These are phyloP conservation scores for Arctocebus calabarensis DNA, from an alignment of 2,797 vertebrate species.

Conservation along the genomic window DNA sequence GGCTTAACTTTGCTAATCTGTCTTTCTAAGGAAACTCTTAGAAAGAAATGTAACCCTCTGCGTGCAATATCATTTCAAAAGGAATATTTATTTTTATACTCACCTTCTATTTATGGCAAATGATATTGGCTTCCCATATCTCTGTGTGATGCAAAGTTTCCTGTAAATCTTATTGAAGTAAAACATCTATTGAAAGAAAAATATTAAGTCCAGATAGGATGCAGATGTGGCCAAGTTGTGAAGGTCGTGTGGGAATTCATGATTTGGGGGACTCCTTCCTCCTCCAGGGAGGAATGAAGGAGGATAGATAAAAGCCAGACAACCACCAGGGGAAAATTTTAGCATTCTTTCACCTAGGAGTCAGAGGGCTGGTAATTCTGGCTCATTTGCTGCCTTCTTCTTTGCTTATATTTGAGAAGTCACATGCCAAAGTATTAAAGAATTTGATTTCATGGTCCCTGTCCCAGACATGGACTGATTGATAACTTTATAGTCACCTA, in stretches of 20 bases:
- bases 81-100: neutral
- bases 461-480: neutral
- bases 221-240: neutral
- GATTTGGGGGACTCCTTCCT: neutral
- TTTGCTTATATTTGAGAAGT: neutral
- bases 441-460: neutral
- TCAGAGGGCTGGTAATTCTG: neutral
- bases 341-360: neutral
- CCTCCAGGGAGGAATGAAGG: slow-evolving; percentile 37
- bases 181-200: slow-evolving; percentile 9
- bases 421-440: neutral
- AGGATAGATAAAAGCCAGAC: slow-evolving; percentile 12
- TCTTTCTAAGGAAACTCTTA: neutral
- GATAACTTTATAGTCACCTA: neutral
- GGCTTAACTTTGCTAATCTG: neutral
- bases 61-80: neutral
- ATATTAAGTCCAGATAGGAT: neutral
- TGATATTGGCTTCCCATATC: neutral
- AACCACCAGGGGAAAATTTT: neutral
- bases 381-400: neutral
- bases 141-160: slow-evolving; percentile 1
- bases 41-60: neutral
- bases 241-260: neutral
- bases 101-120: neutral
- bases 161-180: slow-evolving; percentile 19